phyloP scores from a whole-genome alignment of 2,888 invertebrate species.

The Aplocera efformata region DNA sequence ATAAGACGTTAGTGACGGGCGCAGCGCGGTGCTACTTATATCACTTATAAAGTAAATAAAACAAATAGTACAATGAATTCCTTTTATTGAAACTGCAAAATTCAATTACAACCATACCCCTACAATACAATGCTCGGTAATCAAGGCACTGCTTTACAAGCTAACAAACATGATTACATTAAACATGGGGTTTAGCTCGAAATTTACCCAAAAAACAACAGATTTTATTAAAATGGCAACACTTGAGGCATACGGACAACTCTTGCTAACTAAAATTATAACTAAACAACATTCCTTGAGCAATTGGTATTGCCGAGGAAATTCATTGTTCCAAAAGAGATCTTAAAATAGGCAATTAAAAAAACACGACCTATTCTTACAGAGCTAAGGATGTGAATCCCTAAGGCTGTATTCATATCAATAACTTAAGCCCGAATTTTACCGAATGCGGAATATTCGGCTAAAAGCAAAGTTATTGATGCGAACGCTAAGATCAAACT shows the following conservation, averaged over 20 bases:
- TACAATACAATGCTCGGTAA: constrained; percentile 53
- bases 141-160: constrained; percentile 59
- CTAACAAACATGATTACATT: constrained; percentile 38
- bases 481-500: constrained; percentile 22
- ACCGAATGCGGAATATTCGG: constrained; percentile 10
- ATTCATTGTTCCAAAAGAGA: constrained; percentile 62
- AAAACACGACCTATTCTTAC: constrained; percentile 41
- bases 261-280: constrained; percentile 25
- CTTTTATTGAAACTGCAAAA: constrained; percentile 64
- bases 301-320: constrained; percentile 47
- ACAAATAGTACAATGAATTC: constrained; percentile 60
- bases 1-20: too few species aligned
- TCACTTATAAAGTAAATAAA: constrained; percentile 38
- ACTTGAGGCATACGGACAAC: constrained; percentile 20
- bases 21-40: too few species aligned
- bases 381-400: constrained; percentile 38
- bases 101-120: constrained; percentile 56
- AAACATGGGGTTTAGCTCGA: too few species aligned
- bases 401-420: constrained; percentile 28
- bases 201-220: constrained; percentile 14
- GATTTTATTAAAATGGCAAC: constrained; percentile 24
- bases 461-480: constrained; percentile 33
- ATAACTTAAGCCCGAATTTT: constrained; percentile 1
- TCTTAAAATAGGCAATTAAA: constrained; percentile 48
- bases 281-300: constrained; percentile 61